phyloP scores from a whole-genome alignment of 2,888 invertebrate species.

The Leptinotarsa tumamoca region DNA sequence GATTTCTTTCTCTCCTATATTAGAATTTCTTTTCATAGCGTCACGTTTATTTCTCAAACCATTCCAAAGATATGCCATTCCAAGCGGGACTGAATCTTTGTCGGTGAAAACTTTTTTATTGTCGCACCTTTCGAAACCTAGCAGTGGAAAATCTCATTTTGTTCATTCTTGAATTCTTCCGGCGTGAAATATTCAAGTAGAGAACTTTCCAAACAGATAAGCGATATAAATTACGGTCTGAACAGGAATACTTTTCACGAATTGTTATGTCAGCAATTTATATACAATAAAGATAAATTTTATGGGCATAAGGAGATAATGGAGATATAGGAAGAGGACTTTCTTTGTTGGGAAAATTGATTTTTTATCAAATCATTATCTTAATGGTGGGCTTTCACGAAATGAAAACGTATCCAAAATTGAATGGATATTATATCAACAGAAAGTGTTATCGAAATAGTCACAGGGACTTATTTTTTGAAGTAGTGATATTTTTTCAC shows the following conservation, averaged over 20 bases:
- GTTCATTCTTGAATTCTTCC: slow-evolving; percentile 20
- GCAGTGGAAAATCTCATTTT: slow-evolving; percentile 22
- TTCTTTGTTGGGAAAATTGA: slow-evolving; percentile 40
- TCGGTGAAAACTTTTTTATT: slow-evolving; percentile 25
- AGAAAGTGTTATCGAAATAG: not conserved
- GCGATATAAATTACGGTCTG: slow-evolving; percentile 29
- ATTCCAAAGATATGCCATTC: slow-evolving; percentile 1
- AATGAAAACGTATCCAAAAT: slow-evolving; percentile 16
- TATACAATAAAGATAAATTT: slow-evolving; percentile 43
- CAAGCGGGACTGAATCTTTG: slow-evolving; percentile 11
- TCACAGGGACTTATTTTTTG: not conserved
- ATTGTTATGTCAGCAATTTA: slow-evolving; percentile 41
- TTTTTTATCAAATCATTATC: slow-evolving; percentile 43
- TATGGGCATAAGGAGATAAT: slow-evolving; percentile 38
- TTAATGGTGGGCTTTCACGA: slow-evolving; percentile 7
- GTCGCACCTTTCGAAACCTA: slow-evolving; percentile 17
- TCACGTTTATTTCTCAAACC: not conserved
- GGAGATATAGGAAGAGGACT: slow-evolving; percentile 28
- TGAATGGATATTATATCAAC: not conserved
- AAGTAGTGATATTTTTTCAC: not conserved
- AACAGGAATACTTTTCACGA: slow-evolving; percentile 25
- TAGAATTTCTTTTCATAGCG: not conserved
- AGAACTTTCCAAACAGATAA: slow-evolving; percentile 37
- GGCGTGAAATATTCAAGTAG: slow-evolving; percentile 24
- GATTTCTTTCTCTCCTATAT: not conserved